These are phyloP conservation scores for Phaonia tiefii DNA, from an alignment of 2,888 invertebrate species.

Conservation along the genomic window DNA sequence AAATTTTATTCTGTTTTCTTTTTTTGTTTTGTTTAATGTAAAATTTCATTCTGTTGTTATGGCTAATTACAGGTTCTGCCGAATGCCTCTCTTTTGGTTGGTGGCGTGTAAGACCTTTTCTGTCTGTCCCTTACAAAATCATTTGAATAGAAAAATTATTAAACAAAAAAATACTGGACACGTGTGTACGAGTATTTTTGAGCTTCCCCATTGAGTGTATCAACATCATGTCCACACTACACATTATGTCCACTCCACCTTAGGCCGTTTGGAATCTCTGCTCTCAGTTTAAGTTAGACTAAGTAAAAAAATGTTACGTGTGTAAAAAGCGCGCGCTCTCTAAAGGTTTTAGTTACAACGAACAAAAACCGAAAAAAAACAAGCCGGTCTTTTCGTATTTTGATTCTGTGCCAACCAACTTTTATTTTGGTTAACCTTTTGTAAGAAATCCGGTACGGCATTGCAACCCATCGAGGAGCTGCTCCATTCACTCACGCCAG, in stretches of 20 bases:
- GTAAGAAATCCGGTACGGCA: neutral
- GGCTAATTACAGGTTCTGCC: conserved; percentile 25
- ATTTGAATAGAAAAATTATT: conserved; percentile 29
- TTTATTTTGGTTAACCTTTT: neutral
- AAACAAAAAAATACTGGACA: conserved; percentile 42
- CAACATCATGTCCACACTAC: neutral
- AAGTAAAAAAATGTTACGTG: conserved; percentile 16
- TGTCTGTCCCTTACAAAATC: neutral
- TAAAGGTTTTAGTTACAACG: conserved; percentile 27
- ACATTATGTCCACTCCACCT: neutral
- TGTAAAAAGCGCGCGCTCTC: neutral
- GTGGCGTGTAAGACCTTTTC: neutral
- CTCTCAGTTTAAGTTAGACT: neutral
- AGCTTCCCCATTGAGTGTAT: neutral
- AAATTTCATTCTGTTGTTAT: neutral
- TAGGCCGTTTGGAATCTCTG: neutral
- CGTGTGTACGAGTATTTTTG: conserved; percentile 19
- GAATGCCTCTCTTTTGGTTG: neutral
- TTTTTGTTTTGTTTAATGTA: neutral
- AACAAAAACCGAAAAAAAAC: too few relatives aligned
- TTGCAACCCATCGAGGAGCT: neutral
- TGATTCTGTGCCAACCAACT: neutral
- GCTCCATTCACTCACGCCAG: neutral
- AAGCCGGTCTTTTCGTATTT: neutral
- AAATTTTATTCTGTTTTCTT: too few relatives aligned